Conservation (phyloP, 2,888 invertebrate genomes). For the Lasioglossum morio region DNA sequence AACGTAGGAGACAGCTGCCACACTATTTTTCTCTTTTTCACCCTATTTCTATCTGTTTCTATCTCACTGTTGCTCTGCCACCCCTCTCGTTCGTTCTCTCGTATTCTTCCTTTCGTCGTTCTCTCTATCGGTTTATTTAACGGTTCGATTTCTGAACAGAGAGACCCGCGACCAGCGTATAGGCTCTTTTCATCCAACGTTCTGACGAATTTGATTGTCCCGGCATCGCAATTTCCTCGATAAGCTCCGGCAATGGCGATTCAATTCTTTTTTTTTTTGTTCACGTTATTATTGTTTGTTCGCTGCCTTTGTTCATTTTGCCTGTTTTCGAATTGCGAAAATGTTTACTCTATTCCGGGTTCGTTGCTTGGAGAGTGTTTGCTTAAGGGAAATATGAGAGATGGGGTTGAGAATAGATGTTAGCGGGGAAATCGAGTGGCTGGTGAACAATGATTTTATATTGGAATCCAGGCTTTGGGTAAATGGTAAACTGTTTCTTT, state of each 20-base stretch:
- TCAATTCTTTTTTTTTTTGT: not conserved
- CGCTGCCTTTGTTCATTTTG: no score
- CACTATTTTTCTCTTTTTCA: no score
- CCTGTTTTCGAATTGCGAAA: not conserved
- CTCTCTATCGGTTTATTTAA: not conserved
- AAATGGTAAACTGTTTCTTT: no score
- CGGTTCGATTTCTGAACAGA: not conserved
- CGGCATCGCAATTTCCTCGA: not conserved
- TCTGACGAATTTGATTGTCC: slow-evolving; percentile 13
- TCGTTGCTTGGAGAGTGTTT: not conserved
- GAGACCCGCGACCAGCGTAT: not conserved
- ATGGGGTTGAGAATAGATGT: not conserved
- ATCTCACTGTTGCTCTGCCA: no score
- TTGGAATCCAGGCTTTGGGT: not conserved
- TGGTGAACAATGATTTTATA: not conserved
- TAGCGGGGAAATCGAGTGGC: not conserved
- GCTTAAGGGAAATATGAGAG: not conserved
- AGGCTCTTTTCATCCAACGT: not conserved
- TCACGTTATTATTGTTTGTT: no score
- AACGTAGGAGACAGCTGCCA: no score
- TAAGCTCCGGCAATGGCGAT: not conserved
- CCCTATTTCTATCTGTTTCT: no score
- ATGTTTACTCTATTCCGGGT: not conserved
- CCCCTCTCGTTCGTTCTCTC: no score
- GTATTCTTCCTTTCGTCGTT: no score